phyloP scores from a whole-genome alignment of 1,140 invertebrate genomes.

The Zaprionus ghesquierei region DNA sequence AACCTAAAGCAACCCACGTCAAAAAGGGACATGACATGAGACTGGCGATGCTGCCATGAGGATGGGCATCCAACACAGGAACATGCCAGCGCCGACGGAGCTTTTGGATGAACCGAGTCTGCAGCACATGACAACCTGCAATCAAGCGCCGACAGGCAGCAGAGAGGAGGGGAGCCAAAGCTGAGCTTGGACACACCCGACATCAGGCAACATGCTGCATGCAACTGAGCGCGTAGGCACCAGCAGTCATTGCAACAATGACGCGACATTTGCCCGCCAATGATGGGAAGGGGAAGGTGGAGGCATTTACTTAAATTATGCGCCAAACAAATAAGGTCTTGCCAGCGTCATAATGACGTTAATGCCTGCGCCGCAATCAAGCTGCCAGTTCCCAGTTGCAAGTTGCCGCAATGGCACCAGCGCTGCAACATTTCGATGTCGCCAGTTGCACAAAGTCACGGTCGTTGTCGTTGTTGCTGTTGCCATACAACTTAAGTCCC shows the following conservation, averaged over 20 bases:
- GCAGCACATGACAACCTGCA: conserved; percentile 63
- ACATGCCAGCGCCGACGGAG: conserved; percentile 45
- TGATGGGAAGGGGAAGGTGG: neutral
- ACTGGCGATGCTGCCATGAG: conserved; percentile 17
- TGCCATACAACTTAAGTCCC: conserved; percentile 8
- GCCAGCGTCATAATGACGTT: conserved; percentile 62
- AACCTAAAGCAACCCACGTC: conserved; percentile 60
- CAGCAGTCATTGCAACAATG: conserved; percentile 49
- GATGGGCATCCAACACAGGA: conserved; percentile 13
- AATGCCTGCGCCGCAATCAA: conserved; percentile 54
- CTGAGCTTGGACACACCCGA: conserved; percentile 11
- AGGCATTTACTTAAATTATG: conserved; percentile 69
- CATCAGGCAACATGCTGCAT: conserved; percentile 37
- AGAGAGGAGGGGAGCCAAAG: conserved; percentile 4
- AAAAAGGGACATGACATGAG: conserved; percentile 55
- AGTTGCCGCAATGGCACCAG: conserved; percentile 23
- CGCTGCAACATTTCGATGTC: conserved; percentile 40
- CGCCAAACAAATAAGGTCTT: conserved; percentile 71
- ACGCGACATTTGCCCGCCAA: conserved; percentile 54
- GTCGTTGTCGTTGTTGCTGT: conserved; percentile 29
- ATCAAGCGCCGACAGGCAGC: conserved; percentile 65
- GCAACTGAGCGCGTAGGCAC: conserved; percentile 49
- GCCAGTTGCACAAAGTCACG: conserved; percentile 64
- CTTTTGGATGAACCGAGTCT: conserved; percentile 54
- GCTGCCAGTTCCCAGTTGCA: conserved; percentile 48